A percentile compares a stretch with the other conserved stretches of the same genome.
phyloP scores from a whole-genome alignment of 2,797 vertebrate species.

The Momotus momota region DNA sequence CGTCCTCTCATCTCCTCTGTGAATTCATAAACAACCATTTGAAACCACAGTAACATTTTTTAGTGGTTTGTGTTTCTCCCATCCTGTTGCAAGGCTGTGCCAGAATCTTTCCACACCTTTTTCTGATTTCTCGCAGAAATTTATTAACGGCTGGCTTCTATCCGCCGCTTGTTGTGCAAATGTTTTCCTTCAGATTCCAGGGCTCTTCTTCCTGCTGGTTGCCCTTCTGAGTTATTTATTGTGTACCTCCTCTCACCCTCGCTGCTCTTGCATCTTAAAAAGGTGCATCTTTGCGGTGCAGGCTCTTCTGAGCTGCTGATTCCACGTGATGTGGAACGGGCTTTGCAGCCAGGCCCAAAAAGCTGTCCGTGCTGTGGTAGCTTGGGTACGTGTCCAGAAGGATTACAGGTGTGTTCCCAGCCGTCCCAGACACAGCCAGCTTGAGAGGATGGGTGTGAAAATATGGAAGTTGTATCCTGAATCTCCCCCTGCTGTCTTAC shows the following conservation, averaged over 20 bases:
- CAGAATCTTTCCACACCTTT: slow-evolving; percentile 58
- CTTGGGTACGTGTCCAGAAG: background rate
- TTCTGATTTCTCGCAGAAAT: slow-evolving; percentile 55
- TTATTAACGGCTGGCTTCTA: slow-evolving; percentile 46
- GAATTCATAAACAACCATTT: slow-evolving; percentile 20
- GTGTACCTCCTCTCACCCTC: background rate
- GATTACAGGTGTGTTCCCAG: background rate
- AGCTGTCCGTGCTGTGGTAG: background rate
- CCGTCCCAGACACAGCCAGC: background rate
- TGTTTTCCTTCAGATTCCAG: slow-evolving; percentile 20
- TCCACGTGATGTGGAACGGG: background rate
- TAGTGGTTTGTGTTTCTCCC: slow-evolving; percentile 35
- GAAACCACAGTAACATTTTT: slow-evolving; percentile 25
- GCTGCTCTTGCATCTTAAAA: background rate
- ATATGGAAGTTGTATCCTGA: background rate
- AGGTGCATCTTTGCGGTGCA: background rate
- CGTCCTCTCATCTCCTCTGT: background rate
- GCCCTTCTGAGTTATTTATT: background rate
- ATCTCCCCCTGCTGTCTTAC: background rate
- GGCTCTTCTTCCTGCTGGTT: slow-evolving; percentile 3
- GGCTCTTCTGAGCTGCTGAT: background rate
- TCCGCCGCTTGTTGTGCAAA: slow-evolving; percentile 39
- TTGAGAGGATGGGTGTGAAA: background rate
- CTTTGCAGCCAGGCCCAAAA: background rate
- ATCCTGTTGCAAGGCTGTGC: slow-evolving; percentile 30